Percentiles rank a stretch among this genome's conserved stretches.
phyloP scores from a whole-genome alignment of 2,113 vertebrate species.

The Copsychus sechellarum region DNA sequence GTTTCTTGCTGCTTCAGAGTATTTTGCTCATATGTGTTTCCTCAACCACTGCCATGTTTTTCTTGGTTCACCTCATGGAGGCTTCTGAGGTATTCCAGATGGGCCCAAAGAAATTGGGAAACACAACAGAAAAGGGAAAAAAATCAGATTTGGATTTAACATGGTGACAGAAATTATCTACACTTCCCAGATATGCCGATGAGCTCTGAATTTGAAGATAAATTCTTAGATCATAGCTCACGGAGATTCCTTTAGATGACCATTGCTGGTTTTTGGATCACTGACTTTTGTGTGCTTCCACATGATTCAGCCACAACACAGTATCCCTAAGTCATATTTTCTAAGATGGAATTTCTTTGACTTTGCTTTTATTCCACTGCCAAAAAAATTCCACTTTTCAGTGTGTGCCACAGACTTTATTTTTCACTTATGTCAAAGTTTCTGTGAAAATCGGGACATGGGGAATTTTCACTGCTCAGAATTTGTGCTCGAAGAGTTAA shows the following conservation, averaged over 20 bases:
- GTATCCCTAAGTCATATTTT: background rate
- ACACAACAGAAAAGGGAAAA: background rate
- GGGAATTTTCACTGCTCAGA: background rate
- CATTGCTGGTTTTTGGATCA: background rate
- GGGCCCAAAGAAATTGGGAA: background rate
- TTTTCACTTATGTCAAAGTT: background rate
- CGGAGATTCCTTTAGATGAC: background rate
- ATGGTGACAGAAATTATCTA: background rate
- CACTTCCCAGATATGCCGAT: background rate
- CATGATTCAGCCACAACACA: background rate
- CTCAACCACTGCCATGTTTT: background rate
- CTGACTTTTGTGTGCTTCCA: background rate
- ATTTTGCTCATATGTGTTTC: background rate
- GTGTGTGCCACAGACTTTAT: background rate
- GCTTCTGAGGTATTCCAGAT: background rate
- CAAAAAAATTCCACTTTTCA: background rate
- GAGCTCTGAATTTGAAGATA: background rate
- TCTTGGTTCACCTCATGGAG: background rate
- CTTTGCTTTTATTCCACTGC: background rate
- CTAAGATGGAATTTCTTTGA: background rate
- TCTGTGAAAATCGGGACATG: accelerated
- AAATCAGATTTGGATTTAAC: background rate
- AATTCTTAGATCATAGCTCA: background rate
- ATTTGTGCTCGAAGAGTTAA: background rate
- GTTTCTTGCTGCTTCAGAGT: background rate